A percentile compares a stretch with the other conserved stretches of the same genome.
Conservation (phyloP, 2,113 vertebrate species). For the Chelonoidis abingdonii region DNA sequence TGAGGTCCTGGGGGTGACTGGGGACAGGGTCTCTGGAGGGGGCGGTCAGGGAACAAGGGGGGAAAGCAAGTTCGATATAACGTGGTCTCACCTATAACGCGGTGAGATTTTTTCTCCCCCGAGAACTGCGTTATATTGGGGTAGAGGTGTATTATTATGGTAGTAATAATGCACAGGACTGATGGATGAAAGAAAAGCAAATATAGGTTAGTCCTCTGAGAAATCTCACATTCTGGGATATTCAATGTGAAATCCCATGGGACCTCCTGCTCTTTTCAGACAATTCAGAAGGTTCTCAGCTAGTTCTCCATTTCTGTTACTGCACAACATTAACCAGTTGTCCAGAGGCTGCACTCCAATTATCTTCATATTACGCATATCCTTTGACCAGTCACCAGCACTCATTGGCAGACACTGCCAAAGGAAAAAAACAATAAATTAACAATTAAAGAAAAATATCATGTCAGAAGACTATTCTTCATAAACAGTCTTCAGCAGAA, state of each 20-base stretch:
- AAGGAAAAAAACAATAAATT: not conserved
- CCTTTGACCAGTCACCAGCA: conserved; percentile 72
- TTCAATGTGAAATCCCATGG: conserved; percentile 54
- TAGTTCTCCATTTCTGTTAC: conserved; percentile 25
- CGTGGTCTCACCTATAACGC: too few relatives aligned
- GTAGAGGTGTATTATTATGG: not conserved
- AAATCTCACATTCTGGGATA: conserved; percentile 63
- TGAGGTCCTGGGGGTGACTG: too few relatives aligned
- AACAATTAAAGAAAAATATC: not conserved
- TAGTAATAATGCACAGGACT: not conserved
- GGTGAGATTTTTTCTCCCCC: too few relatives aligned
- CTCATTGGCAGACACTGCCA: conserved; percentile 61
- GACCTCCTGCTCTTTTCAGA: conserved; percentile 57
- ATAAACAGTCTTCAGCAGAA: not conserved
- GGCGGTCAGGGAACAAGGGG: too few relatives aligned
- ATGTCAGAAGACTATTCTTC: not conserved
- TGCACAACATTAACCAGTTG: conserved; percentile 60
- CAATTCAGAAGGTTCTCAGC: conserved; percentile 50
- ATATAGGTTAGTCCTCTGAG: not conserved
- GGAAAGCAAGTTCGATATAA: too few relatives aligned
- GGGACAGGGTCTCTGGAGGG: too few relatives aligned
- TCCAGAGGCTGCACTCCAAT: conserved; percentile 43
- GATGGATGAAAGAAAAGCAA: not conserved
- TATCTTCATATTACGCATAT: conserved; percentile 53
- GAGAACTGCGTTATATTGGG: too few relatives aligned